Conservation (phyloP, 2,797 vertebrate genomes). For the Phyllotis vaccarum region DNA sequence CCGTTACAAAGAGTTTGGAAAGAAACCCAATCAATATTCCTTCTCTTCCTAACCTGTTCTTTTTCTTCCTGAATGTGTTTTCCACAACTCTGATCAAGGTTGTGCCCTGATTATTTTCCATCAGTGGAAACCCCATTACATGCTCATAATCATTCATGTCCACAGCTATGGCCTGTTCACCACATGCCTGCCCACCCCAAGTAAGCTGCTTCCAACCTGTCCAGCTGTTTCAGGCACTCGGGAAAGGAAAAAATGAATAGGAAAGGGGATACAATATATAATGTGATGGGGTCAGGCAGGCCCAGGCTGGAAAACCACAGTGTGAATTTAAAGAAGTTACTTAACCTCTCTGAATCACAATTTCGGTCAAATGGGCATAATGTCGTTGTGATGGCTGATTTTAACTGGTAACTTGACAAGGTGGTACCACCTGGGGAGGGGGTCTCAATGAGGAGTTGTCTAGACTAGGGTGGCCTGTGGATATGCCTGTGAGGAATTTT, state of each 20-base stretch:
- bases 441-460: not conserved
- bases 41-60: not conserved
- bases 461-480: not conserved
- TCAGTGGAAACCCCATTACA: not conserved
- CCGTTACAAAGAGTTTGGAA: constrained; percentile 14
- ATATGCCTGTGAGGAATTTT: not conserved
- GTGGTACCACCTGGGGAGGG: not conserved
- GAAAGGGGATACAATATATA: not conserved
- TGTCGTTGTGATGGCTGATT: not conserved
- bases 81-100: not conserved
- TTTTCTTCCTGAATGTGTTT: not conserved
- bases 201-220: not conserved
- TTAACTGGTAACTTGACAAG: too few relatives aligned
- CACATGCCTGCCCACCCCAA: not conserved
- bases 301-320: not conserved
- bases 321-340: not conserved
- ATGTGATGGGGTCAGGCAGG: not conserved
- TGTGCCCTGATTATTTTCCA: not conserved
- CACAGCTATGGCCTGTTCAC: not conserved
- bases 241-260: not conserved
- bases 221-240: not conserved
- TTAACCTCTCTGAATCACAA: constrained; percentile 44
- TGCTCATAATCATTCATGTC: not conserved
- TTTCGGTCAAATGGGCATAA: not conserved
- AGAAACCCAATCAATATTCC: not conserved